phyloP scores from a whole-genome alignment of 1,140 invertebrate genomes.

The Panulirus ornatus region DNA sequence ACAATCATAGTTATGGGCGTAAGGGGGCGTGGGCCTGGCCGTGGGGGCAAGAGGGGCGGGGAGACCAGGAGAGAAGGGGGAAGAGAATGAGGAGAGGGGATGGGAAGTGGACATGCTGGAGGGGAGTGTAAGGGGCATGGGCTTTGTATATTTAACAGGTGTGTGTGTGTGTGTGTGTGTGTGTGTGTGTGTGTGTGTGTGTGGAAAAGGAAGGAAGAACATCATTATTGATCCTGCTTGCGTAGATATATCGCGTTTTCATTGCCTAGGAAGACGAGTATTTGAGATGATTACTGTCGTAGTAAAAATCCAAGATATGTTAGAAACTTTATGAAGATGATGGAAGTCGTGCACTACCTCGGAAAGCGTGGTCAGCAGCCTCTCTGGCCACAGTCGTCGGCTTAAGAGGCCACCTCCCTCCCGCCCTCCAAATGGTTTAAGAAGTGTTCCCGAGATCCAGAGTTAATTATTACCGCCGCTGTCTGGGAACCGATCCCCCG shows the following conservation, averaged over 20 bases:
- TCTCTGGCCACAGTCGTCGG: too few species aligned
- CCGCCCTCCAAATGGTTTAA: slow-evolving; percentile 42
- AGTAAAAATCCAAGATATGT: too few species aligned
- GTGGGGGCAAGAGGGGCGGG: neutral
- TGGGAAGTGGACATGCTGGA: neutral
- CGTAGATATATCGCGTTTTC: too few species aligned
- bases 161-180: slow-evolving; percentile 36
- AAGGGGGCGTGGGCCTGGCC: neutral
- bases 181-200: slow-evolving; percentile 28
- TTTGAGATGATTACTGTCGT: too few species aligned
- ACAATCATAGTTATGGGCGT: slow-evolving; percentile 64
- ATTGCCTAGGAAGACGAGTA: too few species aligned
- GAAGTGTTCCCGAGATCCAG: slow-evolving; percentile 20
- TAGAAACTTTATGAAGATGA: too few species aligned
- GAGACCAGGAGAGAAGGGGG: neutral
- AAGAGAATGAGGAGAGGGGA: neutral
- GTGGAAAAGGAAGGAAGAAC: too few species aligned
- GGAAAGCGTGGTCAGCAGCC: too few species aligned
- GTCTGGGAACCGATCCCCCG: slow-evolving; percentile 40
- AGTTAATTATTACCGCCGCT: slow-evolving; percentile 55
- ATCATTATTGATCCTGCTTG: too few species aligned
- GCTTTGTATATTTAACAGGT: neutral
- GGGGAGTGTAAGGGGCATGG: neutral
- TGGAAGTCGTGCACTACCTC: too few species aligned
- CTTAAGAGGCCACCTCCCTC: neutral